Evolutionary conservation across 1,140 invertebrate genomes (phyloP), one percentile per base, ranked within the genome.

Genomic region (Brachionus paranguensis): DNA sequence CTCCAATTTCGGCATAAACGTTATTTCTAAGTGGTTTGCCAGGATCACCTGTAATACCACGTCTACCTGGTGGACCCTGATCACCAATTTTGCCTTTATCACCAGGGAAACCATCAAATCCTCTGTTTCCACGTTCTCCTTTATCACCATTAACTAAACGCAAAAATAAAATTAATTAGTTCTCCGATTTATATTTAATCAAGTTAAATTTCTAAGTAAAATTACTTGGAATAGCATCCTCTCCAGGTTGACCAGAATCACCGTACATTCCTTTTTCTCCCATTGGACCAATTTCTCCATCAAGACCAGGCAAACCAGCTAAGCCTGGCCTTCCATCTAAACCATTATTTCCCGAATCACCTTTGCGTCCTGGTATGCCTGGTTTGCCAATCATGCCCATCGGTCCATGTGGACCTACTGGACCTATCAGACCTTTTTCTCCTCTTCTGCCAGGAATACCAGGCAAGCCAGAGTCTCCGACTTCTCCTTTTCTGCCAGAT

Each of bases 381-480:
- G 64, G 14, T 20, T 33, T 68, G 14, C 81, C 81, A 45, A 64
- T 3, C 17, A 41, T 3, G 3, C 78, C 78, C 78, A 81, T 84
- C n/a, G 7, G 14, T n/a, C 81, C 81, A 37, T 84, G 74, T n/a
- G 65, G 43, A 45, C 85, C 85, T 29, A 74, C 41, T 55, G 37
- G 60, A 27, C 81, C 81, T 29, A 72, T 84, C 41, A 70, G 27
- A 37, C 81, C 81, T 74, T 84, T 84, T 70, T 81, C 78, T 17
- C 78, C 78, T 24, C 60, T 60, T 12, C 53, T 10, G 11, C 53
- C 78, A 37, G 85, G 70, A 17, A 47, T 55, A n/a, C 85, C 85
- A 20, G 72, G 20, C 12, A 65, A 41, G 4, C 85, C 85, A 12
- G 45, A 12, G 12, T 65, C 64, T 8, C 85, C 85, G 27, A 17